These are phyloP conservation scores for Pseudopleuronectes americanus DNA, from an alignment of 2,797 vertebrate genomes.

Conservation along the genomic window DNA sequence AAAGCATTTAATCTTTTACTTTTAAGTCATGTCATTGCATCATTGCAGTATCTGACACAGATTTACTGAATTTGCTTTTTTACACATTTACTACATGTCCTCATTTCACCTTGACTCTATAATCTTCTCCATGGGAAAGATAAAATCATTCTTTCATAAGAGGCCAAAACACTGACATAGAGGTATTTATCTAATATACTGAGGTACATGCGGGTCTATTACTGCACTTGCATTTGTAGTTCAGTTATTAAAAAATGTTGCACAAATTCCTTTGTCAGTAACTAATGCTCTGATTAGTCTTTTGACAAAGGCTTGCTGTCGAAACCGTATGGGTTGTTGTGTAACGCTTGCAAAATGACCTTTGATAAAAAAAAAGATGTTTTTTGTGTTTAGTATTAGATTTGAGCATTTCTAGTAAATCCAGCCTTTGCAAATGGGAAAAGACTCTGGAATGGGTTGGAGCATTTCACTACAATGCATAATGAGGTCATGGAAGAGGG, in stretches of 20 bases:
- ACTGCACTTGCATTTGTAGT: not conserved
- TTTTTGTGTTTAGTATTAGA: not conserved
- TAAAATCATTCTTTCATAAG: not conserved
- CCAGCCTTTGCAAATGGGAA: conserved; percentile 22
- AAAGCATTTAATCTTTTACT: not conserved
- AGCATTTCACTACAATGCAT: conserved; percentile 55
- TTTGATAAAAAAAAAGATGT: not conserved
- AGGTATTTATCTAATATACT: not conserved
- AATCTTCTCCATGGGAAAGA: not conserved
- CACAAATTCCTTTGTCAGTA: not conserved
- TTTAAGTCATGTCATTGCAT: not conserved
- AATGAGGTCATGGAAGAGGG: conserved; percentile 57
- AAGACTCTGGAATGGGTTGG: conserved; percentile 49
- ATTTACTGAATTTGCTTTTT: conserved; percentile 4
- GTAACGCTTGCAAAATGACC: conserved; percentile 2
- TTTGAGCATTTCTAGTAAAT: not conserved
- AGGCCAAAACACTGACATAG: too few species aligned
- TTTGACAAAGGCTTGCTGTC: not conserved
- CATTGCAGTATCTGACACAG: conserved; percentile 4
- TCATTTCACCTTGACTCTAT: not conserved
- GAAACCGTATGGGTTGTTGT: not conserved
- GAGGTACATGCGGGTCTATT: not conserved
- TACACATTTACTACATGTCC: not conserved
- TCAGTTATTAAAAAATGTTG: not conserved
- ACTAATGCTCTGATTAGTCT: not conserved